Evolutionary conservation across 2,113 vertebrate species (phyloP).

Genomic region (Isichthys henryi): DNA sequence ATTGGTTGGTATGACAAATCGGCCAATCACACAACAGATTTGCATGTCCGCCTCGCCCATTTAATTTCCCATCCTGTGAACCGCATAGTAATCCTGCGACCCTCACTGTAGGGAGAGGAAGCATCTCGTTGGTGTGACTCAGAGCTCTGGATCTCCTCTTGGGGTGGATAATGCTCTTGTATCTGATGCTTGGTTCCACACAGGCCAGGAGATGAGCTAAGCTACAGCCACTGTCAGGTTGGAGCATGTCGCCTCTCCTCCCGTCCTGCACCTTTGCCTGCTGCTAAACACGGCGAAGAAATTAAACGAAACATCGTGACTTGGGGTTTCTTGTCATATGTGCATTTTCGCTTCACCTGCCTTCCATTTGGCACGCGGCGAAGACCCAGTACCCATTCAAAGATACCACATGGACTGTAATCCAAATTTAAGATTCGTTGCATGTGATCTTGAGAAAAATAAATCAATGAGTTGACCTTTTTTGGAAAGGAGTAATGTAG

Average conservation of each 20-base stretch:
- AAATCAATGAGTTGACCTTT: slow-evolving; percentile 24
- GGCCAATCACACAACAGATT: neutral
- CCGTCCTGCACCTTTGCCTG: neutral
- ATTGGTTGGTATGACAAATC: neutral
- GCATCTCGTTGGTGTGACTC: neutral
- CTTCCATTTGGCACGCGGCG: neutral
- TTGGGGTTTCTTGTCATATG: neutral
- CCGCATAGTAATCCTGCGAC: neutral
- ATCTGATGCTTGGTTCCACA: neutral
- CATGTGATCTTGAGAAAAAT: slow-evolving; percentile 18
- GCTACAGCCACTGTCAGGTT: neutral
- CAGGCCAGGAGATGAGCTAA: neutral
- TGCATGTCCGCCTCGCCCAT: neutral
- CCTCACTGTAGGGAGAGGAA: neutral
- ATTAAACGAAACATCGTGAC: neutral
- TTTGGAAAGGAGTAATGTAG: slow-evolving; percentile 20
- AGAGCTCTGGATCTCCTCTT: neutral
- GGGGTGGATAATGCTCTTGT: neutral
- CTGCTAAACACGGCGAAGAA: neutral
- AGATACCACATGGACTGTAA: neutral
- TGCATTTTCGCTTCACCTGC: neutral
- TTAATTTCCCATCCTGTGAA: neutral
- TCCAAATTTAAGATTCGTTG: slow-evolving; percentile 24
- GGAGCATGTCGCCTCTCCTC: neutral
- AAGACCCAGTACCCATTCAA: slow-evolving; percentile 3